Evolutionary conservation across 2,113 vertebrate species (phyloP).

Genomic region (Thalassoma bifasciatum): DNA sequence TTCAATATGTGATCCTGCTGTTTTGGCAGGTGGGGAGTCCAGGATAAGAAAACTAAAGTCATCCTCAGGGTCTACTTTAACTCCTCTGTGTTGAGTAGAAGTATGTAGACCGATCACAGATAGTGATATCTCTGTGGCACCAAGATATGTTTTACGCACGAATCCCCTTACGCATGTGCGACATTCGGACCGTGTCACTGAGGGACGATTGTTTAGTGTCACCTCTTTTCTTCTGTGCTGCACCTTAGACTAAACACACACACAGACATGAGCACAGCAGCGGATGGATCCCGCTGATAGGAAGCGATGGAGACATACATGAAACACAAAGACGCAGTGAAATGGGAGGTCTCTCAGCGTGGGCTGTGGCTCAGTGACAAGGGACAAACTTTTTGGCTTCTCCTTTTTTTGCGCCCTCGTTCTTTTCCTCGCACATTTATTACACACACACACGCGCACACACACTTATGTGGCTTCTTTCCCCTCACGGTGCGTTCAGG

Average conservation of each 20-base stretch:
- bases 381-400: slow-evolving; percentile 66
- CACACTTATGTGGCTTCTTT: slow-evolving; percentile 41
- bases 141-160: slow-evolving; percentile 18
- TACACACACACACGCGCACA: slow-evolving; percentile 6
- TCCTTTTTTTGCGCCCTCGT: slow-evolving; percentile 42
- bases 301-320: slow-evolving; percentile 26
- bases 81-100: neutral
- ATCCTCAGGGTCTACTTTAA: neutral
- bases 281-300: slow-evolving; percentile 7
- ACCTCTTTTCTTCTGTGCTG: neutral
- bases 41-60: slow-evolving; percentile 3
- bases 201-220: slow-evolving; percentile 24
- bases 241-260: slow-evolving; percentile 27
- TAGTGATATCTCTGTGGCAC: neutral
- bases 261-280: neutral
- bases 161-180: slow-evolving; percentile 12
- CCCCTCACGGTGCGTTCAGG: slow-evolving; percentile 61
- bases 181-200: neutral
- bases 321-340: slow-evolving; percentile 21
- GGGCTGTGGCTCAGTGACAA: slow-evolving; percentile 12
- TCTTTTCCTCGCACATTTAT: slow-evolving; percentile 55
- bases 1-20: slow-evolving; percentile 56
- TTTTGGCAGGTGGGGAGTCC: slow-evolving; percentile 13
- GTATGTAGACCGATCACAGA: neutral
- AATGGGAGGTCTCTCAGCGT: slow-evolving; percentile 1